Evolutionary conservation across 2,113 vertebrate species (phyloP), one percentile per base, ranked within the genome.

Genomic region (Cryptoleucopteryx plumbea): DNA sequence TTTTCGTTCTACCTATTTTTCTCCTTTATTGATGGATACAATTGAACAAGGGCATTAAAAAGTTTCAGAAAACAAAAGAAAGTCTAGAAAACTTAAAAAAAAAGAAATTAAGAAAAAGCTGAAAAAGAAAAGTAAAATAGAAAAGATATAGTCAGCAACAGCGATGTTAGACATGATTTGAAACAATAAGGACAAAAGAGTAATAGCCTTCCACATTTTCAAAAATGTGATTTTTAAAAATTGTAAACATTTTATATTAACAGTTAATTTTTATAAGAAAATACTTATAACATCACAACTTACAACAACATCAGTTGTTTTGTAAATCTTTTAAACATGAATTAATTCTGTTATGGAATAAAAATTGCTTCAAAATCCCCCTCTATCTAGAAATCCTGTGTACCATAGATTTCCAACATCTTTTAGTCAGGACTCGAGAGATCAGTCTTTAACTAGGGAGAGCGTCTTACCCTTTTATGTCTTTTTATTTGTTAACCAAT

Each of bases 391-490:
- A 79, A 16, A 29, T 63, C 56, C 29, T 70, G 2, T 74, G 10
- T 56, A 13, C 25, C 4, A 0, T 10, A 45, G 20, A 34, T 31
- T 89, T 74, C 31, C 16, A 34, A 3, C 10, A 43, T 27, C 25
- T 72, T 80, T 82, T 27, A 29, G 21, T 27, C 17, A 82, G 70
- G 25, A 40, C 40, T 66, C 1, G 8, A 47, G 59, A 36, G 32
- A 58, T 61, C 11, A 9, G 11, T 45, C 13, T 56, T 74, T 82
- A 74, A 38, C 8, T n/a, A 50, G 15, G 18, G 52, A 74, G 9
- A 58, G 7, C 0, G 0, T 31, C 47, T 75, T 71, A 26, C 4
- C 7, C 20, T 82, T 79, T 45, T 61, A 4, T n/a, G 4, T n/a
- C 1, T 26, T 53, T 67, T 74, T 83, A 11, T 61, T 63, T 65